phyloP scores from a whole-genome alignment of 2,113 vertebrate species.

The Hucho hucho region DNA sequence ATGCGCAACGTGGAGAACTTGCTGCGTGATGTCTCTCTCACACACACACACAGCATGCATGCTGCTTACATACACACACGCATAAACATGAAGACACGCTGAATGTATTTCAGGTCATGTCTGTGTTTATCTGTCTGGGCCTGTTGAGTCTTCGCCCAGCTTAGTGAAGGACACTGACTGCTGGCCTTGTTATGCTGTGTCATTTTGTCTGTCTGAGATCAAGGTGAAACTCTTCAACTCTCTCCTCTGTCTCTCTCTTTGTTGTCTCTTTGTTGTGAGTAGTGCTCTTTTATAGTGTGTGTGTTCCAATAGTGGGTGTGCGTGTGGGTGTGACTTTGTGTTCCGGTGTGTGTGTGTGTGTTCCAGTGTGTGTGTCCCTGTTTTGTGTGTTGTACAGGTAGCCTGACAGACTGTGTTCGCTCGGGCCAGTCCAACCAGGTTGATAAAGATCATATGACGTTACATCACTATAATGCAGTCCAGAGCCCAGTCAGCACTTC shows the following conservation, averaged over 20 bases:
- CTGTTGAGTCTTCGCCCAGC: constrained; percentile 8
- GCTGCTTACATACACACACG: no score
- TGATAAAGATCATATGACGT: constrained; percentile 50
- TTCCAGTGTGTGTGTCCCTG: constrained; percentile 10
- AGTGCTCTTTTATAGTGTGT: neutral
- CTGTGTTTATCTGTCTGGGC: neutral
- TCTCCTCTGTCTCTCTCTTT: neutral
- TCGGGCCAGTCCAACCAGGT: constrained; percentile 42
- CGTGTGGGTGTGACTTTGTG: neutral
- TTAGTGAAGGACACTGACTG: neutral
- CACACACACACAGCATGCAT: neutral
- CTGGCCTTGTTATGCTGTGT: constrained; percentile 32
- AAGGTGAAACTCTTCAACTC: constrained; percentile 16
- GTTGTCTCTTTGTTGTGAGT: neutral
- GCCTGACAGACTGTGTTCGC: constrained; percentile 3
- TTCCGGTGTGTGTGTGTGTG: neutral
- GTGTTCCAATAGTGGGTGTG: neutral
- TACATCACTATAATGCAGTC: constrained; percentile 61
- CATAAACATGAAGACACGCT: no score
- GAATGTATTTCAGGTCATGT: neutral
- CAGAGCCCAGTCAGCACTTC: constrained; percentile 42
- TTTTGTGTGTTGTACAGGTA: constrained; percentile 15
- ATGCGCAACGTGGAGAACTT: no score
- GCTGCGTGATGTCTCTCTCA: neutral
- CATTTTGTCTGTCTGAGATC: constrained; percentile 19